Conservation (phyloP, 2,113 vertebrate genomes). For the Pholis gunnellus region DNA sequence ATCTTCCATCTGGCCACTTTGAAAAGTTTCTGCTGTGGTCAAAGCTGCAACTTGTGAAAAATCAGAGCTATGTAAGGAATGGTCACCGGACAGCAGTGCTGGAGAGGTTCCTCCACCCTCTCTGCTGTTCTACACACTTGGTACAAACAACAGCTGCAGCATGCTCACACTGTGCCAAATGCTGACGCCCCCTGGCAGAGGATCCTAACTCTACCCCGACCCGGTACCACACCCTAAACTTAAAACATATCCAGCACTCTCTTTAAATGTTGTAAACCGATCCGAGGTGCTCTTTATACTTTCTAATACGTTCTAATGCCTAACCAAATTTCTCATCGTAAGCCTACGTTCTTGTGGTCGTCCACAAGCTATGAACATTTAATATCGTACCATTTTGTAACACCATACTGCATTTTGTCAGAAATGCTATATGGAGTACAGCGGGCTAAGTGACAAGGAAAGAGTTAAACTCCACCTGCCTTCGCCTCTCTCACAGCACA, state of each 20-base stretch:
- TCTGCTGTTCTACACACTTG: constrained; percentile 63
- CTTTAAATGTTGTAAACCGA: constrained; percentile 32
- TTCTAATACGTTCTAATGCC: background rate
- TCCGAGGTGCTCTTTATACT: background rate
- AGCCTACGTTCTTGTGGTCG: background rate
- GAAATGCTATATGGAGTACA: constrained; percentile 15
- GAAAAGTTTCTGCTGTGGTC: constrained; percentile 62
- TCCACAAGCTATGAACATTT: background rate
- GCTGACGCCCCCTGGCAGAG: constrained; percentile 66
- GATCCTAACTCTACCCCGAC: constrained; percentile 35
- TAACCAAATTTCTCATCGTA: constrained; percentile 14
- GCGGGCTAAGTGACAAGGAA: constrained; percentile 47
- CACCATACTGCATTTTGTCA: background rate
- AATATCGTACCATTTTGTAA: background rate
- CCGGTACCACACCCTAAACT: constrained; percentile 58
- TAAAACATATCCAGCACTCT: constrained; percentile 22
- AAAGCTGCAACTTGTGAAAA: constrained; percentile 71
- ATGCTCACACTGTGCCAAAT: constrained; percentile 64
- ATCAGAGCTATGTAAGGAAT: constrained; percentile 77
- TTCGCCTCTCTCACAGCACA: constrained; percentile 71
- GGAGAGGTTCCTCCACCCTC: constrained; percentile 65
- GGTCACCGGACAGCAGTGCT: constrained; percentile 77
- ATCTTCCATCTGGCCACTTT: constrained; percentile 60
- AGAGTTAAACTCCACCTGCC: constrained; percentile 81
- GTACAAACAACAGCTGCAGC: constrained; percentile 86